These are phyloP conservation scores for Lutjanus campechanus DNA, from an alignment of 2,797 vertebrate species.

Conservation along the genomic window DNA sequence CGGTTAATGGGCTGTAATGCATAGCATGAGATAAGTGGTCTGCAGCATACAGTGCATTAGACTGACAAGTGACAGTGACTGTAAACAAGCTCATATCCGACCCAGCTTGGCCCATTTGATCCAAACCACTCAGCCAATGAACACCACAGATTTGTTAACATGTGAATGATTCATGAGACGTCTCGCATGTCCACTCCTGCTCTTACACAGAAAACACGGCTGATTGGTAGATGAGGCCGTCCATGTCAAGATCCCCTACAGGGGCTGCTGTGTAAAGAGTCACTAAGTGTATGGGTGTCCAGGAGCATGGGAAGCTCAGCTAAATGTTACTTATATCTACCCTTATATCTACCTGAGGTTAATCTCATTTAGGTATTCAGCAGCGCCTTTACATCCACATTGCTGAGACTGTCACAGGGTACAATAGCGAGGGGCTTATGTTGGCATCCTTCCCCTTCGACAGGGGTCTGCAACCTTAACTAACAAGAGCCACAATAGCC, in stretches of 20 bases:
- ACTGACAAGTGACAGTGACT: conserved; percentile 81
- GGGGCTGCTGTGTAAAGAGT: conserved; percentile 48
- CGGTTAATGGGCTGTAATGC: conserved; percentile 76
- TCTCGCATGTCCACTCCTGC: conserved; percentile 72
- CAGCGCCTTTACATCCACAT: conserved; percentile 53
- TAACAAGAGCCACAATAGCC: too few relatives aligned
- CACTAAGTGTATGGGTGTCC: conserved; percentile 32
- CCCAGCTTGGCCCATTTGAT: conserved; percentile 75
- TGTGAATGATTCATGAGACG: conserved; percentile 77
- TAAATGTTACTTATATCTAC: conserved; percentile 47
- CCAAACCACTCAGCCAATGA: conserved; percentile 83
- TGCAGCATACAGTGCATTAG: conserved; percentile 59
- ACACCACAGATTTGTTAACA: conserved; percentile 84
- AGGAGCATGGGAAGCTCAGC: neutral
- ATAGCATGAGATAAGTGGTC: conserved; percentile 69
- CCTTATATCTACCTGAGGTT: neutral
- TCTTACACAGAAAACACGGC: conserved; percentile 60
- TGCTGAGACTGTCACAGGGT: conserved; percentile 29
- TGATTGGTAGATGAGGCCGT: conserved; percentile 46
- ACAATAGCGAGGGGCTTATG: conserved; percentile 41
- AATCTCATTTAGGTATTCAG: conserved; percentile 50
- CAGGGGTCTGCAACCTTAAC: too few relatives aligned
- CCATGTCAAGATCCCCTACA: conserved; percentile 48
- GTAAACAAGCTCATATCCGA: conserved; percentile 77
- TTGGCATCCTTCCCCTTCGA: conserved; percentile 47